Evolutionary conservation across 2,113 vertebrate species (phyloP), one percentile per base, ranked within the genome.

Genomic region (Cryptotis parvus): DNA sequence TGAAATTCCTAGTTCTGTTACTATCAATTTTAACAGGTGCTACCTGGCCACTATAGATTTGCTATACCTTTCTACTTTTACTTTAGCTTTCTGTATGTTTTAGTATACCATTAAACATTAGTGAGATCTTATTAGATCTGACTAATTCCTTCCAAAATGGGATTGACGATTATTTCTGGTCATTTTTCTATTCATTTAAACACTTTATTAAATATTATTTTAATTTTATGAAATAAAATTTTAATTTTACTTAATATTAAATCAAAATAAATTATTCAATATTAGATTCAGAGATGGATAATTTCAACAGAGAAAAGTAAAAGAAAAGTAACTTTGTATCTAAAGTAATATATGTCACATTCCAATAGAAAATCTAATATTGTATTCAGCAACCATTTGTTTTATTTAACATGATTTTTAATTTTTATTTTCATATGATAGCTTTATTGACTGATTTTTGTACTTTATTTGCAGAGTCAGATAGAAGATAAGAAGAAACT

Each of bases 81-180:
- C 68, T 74, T 87, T 10, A 55, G 18, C 39, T 35, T 68, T 86
- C n/a, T 87, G n/a, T 6, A 49, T 22, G 12, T 90, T 88, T 93
- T 82, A 84, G 39, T 65, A 79, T 66, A 70, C 77, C 58, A 37
- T 27, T 63, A 39, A 82, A 84, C 72, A 70, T 39, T 20, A 91
- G 79, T 91, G 77, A 58, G 10, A 24, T 66, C 58, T 81, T 87
- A 87, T 18, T 79, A 72, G 92, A 68, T 45, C 75, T 69, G 55
- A 87, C 29, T 73, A 9, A 29, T 88, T 26, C 37, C 74, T 89
- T 88, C 70, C 33, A 87, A 87, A 81, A 61, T 0, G 55, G 79
- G 33, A 65, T 0, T 77, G 80, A 39, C 63, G 63, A 94, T 92
- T 76, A 37, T 85, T 88, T 75, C 70, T 63, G 63, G 82, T 33